phyloP scores from a whole-genome alignment of 2,888 invertebrate species.

The Athalia cordata region DNA sequence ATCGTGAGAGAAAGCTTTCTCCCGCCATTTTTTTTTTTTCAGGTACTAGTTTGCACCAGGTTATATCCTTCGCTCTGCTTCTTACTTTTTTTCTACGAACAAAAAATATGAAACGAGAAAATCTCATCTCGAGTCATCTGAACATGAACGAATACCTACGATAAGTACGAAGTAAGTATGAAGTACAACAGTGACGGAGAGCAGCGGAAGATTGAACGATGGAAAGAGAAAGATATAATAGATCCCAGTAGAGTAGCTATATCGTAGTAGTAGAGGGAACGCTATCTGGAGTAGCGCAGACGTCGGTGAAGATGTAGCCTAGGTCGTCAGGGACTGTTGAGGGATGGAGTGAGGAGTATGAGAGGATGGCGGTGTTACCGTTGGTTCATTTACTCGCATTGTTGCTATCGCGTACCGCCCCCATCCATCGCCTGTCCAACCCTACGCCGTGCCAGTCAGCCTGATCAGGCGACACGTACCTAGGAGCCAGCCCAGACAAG shows the following conservation, averaged over 20 bases:
- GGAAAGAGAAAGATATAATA: background rate
- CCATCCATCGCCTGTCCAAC: slow-evolving; percentile 30
- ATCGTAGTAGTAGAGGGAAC: background rate
- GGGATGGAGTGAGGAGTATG: slow-evolving; percentile 47
- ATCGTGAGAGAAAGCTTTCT: no score
- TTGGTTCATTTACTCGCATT: slow-evolving; percentile 70
- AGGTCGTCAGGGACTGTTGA: slow-evolving; percentile 37
- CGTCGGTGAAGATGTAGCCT: slow-evolving; percentile 31
- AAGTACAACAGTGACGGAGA: no score
- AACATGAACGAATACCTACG: no score
- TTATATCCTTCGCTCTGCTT: background rate
- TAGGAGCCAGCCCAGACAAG: background rate
- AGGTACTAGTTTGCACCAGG: background rate
- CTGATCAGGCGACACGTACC: slow-evolving; percentile 29
- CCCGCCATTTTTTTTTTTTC: no score
- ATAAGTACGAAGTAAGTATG: no score
- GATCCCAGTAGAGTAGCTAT: no score
- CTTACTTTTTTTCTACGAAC: background rate
- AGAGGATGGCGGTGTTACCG: slow-evolving; percentile 58
- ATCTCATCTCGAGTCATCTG: background rate
- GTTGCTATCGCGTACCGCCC: slow-evolving; percentile 58
- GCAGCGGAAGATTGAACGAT: background rate
- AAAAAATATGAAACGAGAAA: background rate
- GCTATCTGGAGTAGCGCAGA: slow-evolving; percentile 38
- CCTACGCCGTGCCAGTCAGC: slow-evolving; percentile 22